Conservation (phyloP, 1,140 invertebrate genomes). For the Nixonia krombeini region DNA sequence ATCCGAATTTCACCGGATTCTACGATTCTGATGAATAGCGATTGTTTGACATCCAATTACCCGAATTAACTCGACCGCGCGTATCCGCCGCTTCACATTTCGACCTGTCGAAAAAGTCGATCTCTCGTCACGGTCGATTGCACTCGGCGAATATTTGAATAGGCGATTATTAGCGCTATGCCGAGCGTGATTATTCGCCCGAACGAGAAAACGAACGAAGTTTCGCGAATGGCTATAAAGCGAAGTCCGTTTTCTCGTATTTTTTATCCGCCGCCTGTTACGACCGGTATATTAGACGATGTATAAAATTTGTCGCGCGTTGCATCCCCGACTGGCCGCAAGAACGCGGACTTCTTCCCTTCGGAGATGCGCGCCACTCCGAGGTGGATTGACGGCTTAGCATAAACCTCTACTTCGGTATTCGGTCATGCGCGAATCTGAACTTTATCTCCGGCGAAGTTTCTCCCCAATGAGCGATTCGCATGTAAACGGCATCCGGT, state of each 20-base stretch:
- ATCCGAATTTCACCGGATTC: conserved; percentile 35
- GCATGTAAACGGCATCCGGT: conserved; percentile 54
- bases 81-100: not conserved
- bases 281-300: too few species aligned
- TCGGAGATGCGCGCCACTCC: conserved; percentile 7
- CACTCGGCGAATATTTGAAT: too few species aligned
- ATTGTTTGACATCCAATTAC: conserved; percentile 22
- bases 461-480: conserved; percentile 54
- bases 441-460: conserved; percentile 37
- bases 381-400: conserved; percentile 47
- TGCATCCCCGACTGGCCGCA: too few species aligned
- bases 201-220: too few species aligned
- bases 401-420: conserved; percentile 50
- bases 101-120: too few species aligned
- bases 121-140: too few species aligned
- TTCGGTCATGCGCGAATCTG: conserved; percentile 39
- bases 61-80: conserved; percentile 12
- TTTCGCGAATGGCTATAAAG: too few species aligned
- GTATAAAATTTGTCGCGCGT: conserved; percentile 33
- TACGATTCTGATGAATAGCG: conserved; percentile 12
- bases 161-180: too few species aligned
- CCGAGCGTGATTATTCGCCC: too few species aligned
- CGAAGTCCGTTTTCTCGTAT: too few species aligned
- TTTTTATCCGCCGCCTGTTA: too few species aligned
- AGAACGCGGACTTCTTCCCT: too few species aligned